Percentiles rank a stretch among this genome's conserved stretches.
phyloP scores from a whole-genome alignment of 2,888 invertebrate species.

The Ophion ellenae region DNA sequence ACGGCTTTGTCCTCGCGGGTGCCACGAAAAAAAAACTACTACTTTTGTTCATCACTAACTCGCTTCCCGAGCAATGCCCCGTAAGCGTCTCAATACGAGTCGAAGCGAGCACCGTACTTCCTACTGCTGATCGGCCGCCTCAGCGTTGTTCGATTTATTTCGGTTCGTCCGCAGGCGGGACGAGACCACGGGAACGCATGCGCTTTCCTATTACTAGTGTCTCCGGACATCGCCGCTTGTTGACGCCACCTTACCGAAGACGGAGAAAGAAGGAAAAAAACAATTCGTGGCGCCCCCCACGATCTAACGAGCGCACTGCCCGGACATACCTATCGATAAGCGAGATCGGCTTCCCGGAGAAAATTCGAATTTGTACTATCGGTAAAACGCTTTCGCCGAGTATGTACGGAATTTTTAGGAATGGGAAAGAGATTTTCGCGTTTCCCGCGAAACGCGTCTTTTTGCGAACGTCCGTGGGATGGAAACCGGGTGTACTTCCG shows the following conservation, averaged over 20 bases:
- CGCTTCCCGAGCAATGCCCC: slow-evolving; percentile 50
- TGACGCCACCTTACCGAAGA: slow-evolving; percentile 66
- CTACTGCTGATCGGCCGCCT: slow-evolving; percentile 72
- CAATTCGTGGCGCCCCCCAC: slow-evolving; percentile 13
- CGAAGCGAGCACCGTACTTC: slow-evolving; percentile 76
- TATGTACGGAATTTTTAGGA: too few species aligned
- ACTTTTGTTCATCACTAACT: slow-evolving; percentile 81
- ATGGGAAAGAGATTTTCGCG: too few species aligned
- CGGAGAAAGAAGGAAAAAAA: not conserved
- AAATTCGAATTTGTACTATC: not conserved
- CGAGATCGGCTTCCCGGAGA: slow-evolving; percentile 1
- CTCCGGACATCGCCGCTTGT: slow-evolving; percentile 78
- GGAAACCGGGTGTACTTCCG: too few species aligned
- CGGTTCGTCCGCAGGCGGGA: slow-evolving; percentile 80
- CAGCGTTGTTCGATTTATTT: slow-evolving; percentile 83
- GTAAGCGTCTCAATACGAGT: slow-evolving; percentile 72
- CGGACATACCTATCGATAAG: slow-evolving; percentile 23
- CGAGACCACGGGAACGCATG: slow-evolving; percentile 73
- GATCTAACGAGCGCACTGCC: not conserved
- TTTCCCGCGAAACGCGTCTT: not conserved
- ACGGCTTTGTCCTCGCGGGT: slow-evolving; percentile 79
- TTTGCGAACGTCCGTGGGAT: not conserved
- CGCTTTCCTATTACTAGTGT: slow-evolving; percentile 67
- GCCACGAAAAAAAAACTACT: slow-evolving; percentile 79
- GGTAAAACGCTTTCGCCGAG: too few species aligned